Evolutionary conservation across 2,797 vertebrate genomes (phyloP).

Genomic region (Melanotaenia nigrans): DNA sequence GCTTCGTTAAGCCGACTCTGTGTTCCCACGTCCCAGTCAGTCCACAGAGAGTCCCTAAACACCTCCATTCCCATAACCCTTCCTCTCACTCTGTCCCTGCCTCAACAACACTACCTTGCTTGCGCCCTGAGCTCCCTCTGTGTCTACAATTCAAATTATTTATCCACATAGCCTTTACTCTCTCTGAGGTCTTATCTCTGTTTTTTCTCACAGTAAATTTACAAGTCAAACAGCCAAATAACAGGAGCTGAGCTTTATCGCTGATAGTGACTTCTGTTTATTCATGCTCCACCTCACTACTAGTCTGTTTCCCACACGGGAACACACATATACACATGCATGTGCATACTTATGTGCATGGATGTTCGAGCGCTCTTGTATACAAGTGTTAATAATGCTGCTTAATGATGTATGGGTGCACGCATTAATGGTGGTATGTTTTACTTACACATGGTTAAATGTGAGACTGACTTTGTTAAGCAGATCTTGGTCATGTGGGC

Average conservation of each 20-base stretch:
- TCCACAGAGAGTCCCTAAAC: slow-evolving; percentile 68
- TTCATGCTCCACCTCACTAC: slow-evolving; percentile 66
- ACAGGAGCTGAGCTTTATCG: slow-evolving; percentile 59
- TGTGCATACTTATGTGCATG: slow-evolving; percentile 30
- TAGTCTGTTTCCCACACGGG: slow-evolving; percentile 66
- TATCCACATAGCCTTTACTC: slow-evolving; percentile 33
- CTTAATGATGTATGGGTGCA: slow-evolving; percentile 23
- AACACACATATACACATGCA: slow-evolving; percentile 25
- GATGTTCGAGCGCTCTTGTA: not conserved
- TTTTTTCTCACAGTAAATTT: slow-evolving; percentile 75
- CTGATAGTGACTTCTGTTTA: slow-evolving; percentile 68
- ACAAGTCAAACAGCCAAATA: slow-evolving; percentile 64
- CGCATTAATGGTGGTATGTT: slow-evolving; percentile 29
- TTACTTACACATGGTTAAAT: slow-evolving; percentile 19
- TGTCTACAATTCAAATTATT: slow-evolving; percentile 34
- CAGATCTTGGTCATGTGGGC: slow-evolving; percentile 45
- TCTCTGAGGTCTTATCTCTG: slow-evolving; percentile 65
- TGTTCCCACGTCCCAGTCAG: slow-evolving; percentile 72
- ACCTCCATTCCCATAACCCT: slow-evolving; percentile 74
- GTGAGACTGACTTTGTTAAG: slow-evolving; percentile 21
- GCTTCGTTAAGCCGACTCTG: slow-evolving; percentile 60
- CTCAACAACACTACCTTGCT: slow-evolving; percentile 31
- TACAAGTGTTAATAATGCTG: slow-evolving; percentile 15
- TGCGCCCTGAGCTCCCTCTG: slow-evolving; percentile 1
- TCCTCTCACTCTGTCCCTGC: slow-evolving; percentile 16